These are phyloP conservation scores for Alouatta caraya DNA, from an alignment of 2,797 vertebrate genomes.

Conservation along the genomic window DNA sequence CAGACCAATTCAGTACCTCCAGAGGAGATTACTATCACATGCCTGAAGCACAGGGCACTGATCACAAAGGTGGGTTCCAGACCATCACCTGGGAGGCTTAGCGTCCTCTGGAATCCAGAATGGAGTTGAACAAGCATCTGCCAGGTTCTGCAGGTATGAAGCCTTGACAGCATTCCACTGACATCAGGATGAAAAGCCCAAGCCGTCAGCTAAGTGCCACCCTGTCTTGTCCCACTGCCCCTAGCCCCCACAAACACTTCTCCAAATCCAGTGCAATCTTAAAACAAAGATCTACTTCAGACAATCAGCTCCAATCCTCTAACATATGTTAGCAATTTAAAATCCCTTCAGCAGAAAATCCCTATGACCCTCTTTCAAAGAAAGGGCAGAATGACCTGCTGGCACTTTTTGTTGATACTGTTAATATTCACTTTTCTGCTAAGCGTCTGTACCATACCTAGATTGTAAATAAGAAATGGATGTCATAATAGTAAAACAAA, in stretches of 20 bases:
- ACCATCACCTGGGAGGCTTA: no score
- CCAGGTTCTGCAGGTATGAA: background rate
- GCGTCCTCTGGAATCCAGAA: background rate
- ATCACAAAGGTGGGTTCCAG: background rate
- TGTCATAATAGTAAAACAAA: background rate
- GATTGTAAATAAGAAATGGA: background rate
- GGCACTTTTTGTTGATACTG: background rate
- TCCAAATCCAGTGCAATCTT: background rate
- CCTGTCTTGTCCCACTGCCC: background rate
- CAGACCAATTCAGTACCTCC: background rate
- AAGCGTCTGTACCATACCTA: background rate
- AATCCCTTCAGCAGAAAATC: conserved; percentile 41
- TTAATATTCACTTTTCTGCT: background rate
- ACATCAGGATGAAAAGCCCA: background rate
- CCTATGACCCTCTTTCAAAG: background rate
- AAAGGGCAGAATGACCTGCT: background rate
- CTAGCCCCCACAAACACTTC: background rate
- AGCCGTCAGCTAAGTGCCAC: background rate
- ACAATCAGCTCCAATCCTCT: background rate
- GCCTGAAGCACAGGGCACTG: background rate
- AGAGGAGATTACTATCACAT: background rate
- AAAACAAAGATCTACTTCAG: background rate
- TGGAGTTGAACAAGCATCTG: background rate
- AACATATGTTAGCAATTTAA: background rate
- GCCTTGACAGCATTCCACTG: no score